Evolutionary conservation across 2,113 vertebrate genomes (phyloP), one percentile per base, ranked within the genome.

Genomic region (Hyaena hyaena): DNA sequence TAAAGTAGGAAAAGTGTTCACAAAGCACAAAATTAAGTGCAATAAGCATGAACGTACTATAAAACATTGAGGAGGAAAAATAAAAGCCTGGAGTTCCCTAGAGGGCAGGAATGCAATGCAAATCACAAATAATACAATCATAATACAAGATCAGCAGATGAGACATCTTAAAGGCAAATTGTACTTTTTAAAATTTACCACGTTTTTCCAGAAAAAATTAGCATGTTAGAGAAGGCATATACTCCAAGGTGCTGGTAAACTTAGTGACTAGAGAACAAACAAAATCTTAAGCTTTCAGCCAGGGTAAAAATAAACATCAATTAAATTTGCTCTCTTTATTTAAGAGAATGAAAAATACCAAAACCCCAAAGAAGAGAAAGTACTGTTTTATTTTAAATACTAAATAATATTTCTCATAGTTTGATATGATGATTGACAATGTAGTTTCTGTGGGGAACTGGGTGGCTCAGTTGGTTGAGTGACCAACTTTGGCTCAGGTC

Each of bases 361-460:
- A 93, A 96, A 88, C 7, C n/a, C 93, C 45, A 88, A 24, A n/a
- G 39, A 94, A 71, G 5, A 89, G 17, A 95, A 92, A 80, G 19
- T 43, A 73, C n/a, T 68, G 2, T 50, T 94, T 93, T 89, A 71
- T 50, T 77, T 93, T 81, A 50, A 93, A 83, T 48, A 48, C 0
- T 24, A 81, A 84, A 63, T 74, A 2, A 80, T 14, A 55, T 81
- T 91, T 93, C 31, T 92, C 28, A 90, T n/a, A 31, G 11, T 35
- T 82, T 89, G 31, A 73, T 84, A 79, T 63, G 23, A 53, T 89
- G 2, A 86, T 74, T 81, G 77, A 88, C 19, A 82, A 21, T 39
- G 6, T 1, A 55, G 7, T 80, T 17, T 85, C 66, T 89, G 24
- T 23, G 21, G 21, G 58, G 21, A 8, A 21, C 58, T 61, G 58